Percentiles rank a stretch among this genome's conserved stretches.
Evolutionary conservation across 2,113 vertebrate species (phyloP).

Genomic region (Mesembrinibis cayennensis): DNA sequence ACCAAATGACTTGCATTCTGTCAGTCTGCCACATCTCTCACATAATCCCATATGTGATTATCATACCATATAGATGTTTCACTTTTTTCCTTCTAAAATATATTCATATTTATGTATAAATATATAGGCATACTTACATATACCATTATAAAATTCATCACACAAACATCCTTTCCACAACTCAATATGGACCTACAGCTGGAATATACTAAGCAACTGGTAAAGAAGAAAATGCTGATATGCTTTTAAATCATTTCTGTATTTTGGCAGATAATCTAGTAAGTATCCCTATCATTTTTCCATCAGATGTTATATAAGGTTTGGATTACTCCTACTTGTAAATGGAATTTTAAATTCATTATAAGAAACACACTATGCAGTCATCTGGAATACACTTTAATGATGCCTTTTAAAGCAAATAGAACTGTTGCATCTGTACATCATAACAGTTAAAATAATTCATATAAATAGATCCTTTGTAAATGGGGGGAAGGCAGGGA

Average conservation of each 20-base stretch:
- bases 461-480: background rate
- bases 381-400: background rate
- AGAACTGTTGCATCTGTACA: background rate
- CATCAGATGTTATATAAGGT: background rate
- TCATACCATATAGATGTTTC: background rate
- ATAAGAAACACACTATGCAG: background rate
- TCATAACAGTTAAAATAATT: background rate
- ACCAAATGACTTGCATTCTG: background rate
- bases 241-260: background rate
- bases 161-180: background rate
- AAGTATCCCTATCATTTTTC: background rate
- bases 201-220: background rate
- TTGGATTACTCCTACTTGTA: background rate
- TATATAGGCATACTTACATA: background rate
- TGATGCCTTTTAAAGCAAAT: background rate
- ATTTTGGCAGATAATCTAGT: background rate
- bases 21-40: background rate
- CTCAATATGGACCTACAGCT: background rate
- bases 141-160: background rate
- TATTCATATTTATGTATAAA: background rate
- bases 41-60: background rate
- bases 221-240: background rate
- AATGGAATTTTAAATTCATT: background rate
- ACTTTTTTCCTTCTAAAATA: background rate
- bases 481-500: rapidly evolving